These are phyloP conservation scores for Orchestia grillus DNA, from an alignment of 1,140 invertebrate genomes.

Conservation along the genomic window DNA sequence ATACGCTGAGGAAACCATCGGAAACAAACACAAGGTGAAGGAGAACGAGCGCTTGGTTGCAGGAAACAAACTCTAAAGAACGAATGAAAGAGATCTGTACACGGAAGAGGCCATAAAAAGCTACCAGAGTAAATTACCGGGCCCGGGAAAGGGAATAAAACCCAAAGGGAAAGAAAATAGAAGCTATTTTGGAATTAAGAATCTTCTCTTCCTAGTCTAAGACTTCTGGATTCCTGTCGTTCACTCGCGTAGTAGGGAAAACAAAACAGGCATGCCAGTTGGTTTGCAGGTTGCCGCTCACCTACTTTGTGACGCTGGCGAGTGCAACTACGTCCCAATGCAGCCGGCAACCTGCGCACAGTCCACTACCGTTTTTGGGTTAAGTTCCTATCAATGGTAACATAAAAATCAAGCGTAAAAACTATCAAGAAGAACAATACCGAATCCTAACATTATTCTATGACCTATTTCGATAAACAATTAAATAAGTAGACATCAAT, in stretches of 20 bases:
- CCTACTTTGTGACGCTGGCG: background rate
- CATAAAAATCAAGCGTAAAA: background rate
- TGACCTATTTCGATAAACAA: too few species aligned
- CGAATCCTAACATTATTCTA: too few species aligned
- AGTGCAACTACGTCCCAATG: background rate
- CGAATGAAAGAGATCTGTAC: conserved; percentile 13
- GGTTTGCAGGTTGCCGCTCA: background rate
- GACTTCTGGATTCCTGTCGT: background rate
- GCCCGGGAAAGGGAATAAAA: background rate
- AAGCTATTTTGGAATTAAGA: background rate
- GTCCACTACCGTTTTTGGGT: background rate
- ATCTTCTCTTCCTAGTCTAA: background rate
- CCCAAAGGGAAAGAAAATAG: background rate
- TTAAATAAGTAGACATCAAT: background rate
- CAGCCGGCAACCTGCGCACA: background rate
- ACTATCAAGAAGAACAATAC: background rate
- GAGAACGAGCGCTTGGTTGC: background rate
- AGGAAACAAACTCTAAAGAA: background rate
- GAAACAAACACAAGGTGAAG: conserved; percentile 6
- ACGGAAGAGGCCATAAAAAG: background rate
- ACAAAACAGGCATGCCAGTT: background rate
- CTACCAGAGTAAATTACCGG: background rate
- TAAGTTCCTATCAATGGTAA: background rate
- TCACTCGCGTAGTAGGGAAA: background rate
- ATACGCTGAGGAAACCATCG: background rate